Evolutionary conservation across 2,888 invertebrate genomes (phyloP).

Genomic region (Agrilus biguttatus): DNA sequence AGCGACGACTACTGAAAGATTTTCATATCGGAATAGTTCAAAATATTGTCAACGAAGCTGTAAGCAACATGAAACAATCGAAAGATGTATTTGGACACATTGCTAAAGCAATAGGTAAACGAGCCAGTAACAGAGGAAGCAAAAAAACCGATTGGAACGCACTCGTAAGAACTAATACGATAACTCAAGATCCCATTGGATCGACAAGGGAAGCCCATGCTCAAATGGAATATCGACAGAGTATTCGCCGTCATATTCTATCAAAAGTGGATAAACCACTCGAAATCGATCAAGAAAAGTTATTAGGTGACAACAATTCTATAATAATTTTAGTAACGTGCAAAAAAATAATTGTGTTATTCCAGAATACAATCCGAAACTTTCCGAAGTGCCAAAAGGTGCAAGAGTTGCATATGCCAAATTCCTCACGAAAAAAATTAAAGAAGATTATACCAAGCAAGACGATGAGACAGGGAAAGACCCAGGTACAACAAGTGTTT

Average conservation of each 20-base stretch:
- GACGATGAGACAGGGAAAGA: too few species aligned
- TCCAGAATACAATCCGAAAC: constrained; percentile 68
- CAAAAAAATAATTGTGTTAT: constrained; percentile 2
- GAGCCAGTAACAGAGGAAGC: constrained; percentile 35
- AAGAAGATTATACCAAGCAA: constrained; percentile 12
- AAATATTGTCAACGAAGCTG: constrained; percentile 59
- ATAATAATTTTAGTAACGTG: not conserved
- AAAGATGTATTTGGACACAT: constrained; percentile 74
- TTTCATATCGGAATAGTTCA: constrained; percentile 85
- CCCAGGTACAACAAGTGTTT: too few species aligned
- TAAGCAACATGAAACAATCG: constrained; percentile 49
- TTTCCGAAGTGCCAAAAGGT: constrained; percentile 58
- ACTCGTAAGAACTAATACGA: constrained; percentile 56
- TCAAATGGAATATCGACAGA: constrained; percentile 50
- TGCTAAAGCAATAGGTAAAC: constrained; percentile 63
- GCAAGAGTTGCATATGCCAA: constrained; percentile 77
- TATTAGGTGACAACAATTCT: constrained; percentile 39
- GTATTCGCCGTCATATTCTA: constrained; percentile 46
- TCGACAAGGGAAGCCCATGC: constrained; percentile 52
- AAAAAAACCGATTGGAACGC: constrained; percentile 75
- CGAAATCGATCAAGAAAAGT: constrained; percentile 56
- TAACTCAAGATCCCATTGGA: constrained; percentile 63
- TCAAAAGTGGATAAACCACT: constrained; percentile 45
- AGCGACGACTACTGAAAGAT: constrained; percentile 71
- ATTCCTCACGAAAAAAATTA: constrained; percentile 66